Evolutionary conservation across 2,888 invertebrate genomes (phyloP), one percentile per base, ranked within the genome.

Genomic region (Synergus japonicus): DNA sequence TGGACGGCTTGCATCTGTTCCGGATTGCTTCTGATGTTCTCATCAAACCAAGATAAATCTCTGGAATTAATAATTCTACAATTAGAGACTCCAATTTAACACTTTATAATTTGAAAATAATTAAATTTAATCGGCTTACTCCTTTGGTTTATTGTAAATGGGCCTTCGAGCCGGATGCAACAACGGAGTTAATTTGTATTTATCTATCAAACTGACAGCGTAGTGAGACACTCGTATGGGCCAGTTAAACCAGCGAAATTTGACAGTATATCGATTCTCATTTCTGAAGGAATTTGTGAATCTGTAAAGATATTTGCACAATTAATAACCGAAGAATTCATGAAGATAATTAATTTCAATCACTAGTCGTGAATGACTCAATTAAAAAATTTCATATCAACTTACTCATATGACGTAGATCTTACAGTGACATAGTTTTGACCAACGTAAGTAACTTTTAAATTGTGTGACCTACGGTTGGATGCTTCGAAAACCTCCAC

Each of bases 1-100:
- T 66, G 43, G 2, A 97, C 95, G 1, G 96, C 96, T 76, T 93
- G 92, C 83, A 92, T 92, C 87, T 96, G 96, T 85, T 95, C 94
- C 0, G 90, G 86, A 91, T 96, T 96, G 0, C 86, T 84, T 65
- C 90, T 91, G 49, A 96, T 92, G 1, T 82, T 81, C 41, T 84
- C 58, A 83, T 93, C 92, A 46, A 90, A 88, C 89, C 90, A 91
- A 9, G 37, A 2, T 18, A 22, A 65, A 13, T 44, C 66, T 43
- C 66, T 66, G 12, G 4, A 37, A 37, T 7, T 37, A 37, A 37
- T 37, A 37, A 37, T 37, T 37, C 37, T 37, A 37, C 5, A 67
- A 46, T 54, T 54, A 15, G 49, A 54, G 15, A 8, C 1, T 76
- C 15, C 4, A n/a, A 29, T 54, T 49, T 18, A 66, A 29, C 13